Evolutionary conservation across 2,113 vertebrate species (phyloP), one percentile per base, ranked within the genome.

Genomic region (Axis porcinus): DNA sequence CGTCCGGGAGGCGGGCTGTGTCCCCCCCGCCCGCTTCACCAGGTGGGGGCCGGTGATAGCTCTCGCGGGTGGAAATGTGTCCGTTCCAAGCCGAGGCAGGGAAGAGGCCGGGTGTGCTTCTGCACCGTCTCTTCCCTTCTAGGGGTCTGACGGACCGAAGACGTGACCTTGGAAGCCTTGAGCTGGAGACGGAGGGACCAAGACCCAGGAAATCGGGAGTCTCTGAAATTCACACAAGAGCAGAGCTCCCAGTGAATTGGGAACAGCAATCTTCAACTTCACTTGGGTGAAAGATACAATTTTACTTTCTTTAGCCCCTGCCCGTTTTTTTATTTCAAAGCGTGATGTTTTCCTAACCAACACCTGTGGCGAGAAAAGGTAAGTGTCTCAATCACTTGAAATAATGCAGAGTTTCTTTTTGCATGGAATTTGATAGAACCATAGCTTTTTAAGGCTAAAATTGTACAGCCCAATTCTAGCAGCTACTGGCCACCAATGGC

Each of bases 291-390:
- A 89, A 92, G 86, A 30, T 19, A 74, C 85, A 57, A 36, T 70
- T 43, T 11, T 52, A 15, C 57, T 30, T 70, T 60, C 58, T 70
- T 50, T 36, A 86, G 86, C 76, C 23, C 50, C 28, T 50, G 5
- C 43, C 16, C 3, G 40, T 57, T 96, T 81, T 81, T 89, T 86
- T 21, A 50, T 57, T 91, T 92, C 47, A 45, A 85, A 64, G 15
- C 6, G 10, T 50, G 19, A n/a, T 79, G 19, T 62, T 89, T 93
- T 86, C 28, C 74, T 90, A 90, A 54, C 36, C 60, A 84, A 74
- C 19, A 9, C 6, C 23, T n/a, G 27, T 84, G 76, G 70, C 30
- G 52, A 93, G 28, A 50, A 86, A 89, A 67, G 30, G 21, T 58
- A 57, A 40, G 33, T 9, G 10, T 91, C 47, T 84, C 16, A 36